Percentiles rank a stretch among this genome's conserved stretches.
Evolutionary conservation across 2,797 vertebrate species (phyloP).

Genomic region (Momotus momota): DNA sequence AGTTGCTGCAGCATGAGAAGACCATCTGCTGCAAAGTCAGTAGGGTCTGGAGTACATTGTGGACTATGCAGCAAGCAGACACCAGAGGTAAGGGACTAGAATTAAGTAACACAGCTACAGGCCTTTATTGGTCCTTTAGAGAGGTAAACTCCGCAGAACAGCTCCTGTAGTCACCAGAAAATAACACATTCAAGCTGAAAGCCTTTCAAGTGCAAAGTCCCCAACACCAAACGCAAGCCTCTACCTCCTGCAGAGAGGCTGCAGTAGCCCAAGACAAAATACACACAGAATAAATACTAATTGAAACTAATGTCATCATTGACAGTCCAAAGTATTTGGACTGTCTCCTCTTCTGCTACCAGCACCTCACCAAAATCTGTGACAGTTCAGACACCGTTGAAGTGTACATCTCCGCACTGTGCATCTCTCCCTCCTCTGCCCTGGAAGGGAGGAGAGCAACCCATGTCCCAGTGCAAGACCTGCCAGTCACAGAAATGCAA

Average conservation of each 20-base stretch:
- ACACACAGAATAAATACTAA: background rate
- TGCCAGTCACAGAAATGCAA: background rate
- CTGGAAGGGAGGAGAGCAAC: background rate
- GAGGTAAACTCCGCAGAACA: background rate
- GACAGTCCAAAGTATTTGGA: background rate
- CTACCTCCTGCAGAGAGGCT: background rate
- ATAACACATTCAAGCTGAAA: background rate
- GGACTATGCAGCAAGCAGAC: background rate
- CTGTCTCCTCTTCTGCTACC: background rate
- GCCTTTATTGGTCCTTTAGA: background rate
- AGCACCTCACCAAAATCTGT: fast-evolving
- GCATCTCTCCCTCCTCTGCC: background rate
- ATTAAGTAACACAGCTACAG: background rate
- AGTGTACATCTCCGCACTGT: background rate
- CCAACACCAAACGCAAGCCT: background rate
- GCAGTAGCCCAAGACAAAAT: background rate
- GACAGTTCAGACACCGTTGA: background rate
- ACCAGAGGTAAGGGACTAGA: background rate
- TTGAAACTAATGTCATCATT: fast-evolving
- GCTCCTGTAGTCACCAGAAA: background rate
- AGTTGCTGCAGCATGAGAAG: background rate
- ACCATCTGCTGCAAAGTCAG: background rate
- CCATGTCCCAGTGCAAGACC: fast-evolving
- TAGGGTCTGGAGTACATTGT: fast-evolving
- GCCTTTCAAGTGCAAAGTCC: background rate